These are phyloP conservation scores for Drosophila robusta DNA, from an alignment of 2,888 invertebrate species.

Conservation along the genomic window DNA sequence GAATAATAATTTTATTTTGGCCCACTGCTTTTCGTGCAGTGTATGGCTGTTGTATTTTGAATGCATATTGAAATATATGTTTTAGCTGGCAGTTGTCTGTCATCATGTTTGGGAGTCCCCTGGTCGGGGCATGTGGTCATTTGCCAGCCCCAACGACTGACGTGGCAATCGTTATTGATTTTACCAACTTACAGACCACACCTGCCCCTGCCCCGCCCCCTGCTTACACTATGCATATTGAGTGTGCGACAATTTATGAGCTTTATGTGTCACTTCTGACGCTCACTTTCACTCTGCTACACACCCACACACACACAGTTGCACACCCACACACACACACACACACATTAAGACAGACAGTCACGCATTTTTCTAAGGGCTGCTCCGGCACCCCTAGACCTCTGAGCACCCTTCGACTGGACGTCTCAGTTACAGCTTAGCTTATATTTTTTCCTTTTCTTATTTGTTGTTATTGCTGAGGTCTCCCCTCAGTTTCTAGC, in stretches of 20 bases:
- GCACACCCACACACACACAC: conserved; percentile 5
- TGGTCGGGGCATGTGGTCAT: conserved; percentile 32
- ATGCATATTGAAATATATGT: conserved; percentile 25
- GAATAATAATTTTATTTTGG: not conserved
- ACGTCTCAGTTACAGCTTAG: conserved; percentile 65
- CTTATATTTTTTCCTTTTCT: conserved; percentile 12
- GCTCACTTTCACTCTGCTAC: conserved; percentile 68
- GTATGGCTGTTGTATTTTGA: conserved; percentile 11
- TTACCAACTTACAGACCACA: conserved; percentile 33
- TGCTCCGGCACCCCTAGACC: conserved; percentile 20
- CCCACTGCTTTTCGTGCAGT: not conserved
- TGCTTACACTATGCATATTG: conserved; percentile 56
- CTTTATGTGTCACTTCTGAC: conserved; percentile 79
- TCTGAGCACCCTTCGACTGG: conserved; percentile 41
- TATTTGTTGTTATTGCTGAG: conserved; percentile 30
- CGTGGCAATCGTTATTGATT: conserved; percentile 72
- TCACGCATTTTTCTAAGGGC: conserved; percentile 52
- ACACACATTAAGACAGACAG: conserved; percentile 27
- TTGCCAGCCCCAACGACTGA: conserved; percentile 23
- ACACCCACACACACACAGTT: conserved; percentile 18
- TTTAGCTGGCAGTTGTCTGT: conserved; percentile 17
- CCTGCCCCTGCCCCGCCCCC: not conserved
- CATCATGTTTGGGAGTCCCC: conserved; percentile 55
- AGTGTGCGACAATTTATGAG: conserved; percentile 75
- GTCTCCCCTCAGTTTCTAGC: conserved; percentile 15